Conservation (phyloP, 2,888 invertebrate species). For the Schrankia costaestrigalis region DNA sequence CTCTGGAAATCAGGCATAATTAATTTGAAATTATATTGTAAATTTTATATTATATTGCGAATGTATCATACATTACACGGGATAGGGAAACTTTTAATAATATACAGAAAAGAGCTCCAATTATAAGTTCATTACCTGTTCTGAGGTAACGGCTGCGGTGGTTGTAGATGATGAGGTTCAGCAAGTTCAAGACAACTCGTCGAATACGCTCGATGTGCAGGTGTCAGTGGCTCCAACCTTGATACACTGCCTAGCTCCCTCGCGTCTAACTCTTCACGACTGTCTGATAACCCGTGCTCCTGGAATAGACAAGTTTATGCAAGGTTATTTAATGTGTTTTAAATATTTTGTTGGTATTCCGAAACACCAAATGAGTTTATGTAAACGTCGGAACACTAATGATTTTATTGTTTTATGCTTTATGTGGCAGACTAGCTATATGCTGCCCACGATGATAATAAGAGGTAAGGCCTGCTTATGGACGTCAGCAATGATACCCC, state of each 20-base stretch:
- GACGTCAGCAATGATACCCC: too few species aligned
- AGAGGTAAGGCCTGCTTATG: too few species aligned
- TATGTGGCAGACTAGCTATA: too few species aligned
- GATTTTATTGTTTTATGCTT: too few species aligned
- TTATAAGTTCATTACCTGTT: slow-evolving; percentile 33
- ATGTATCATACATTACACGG: too few species aligned
- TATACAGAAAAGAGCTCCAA: neutral
- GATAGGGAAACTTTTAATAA: neutral
- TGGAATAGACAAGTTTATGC: too few species aligned
- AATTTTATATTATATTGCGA: too few species aligned
- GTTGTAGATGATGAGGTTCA: slow-evolving; percentile 41
- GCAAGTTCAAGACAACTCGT: slow-evolving; percentile 83
- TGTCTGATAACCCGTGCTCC: slow-evolving; percentile 69
- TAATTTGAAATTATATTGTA: neutral
- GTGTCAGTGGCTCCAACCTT: slow-evolving; percentile 55
- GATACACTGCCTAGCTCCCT: slow-evolving; percentile 40
- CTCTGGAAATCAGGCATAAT: slow-evolving; percentile 67
- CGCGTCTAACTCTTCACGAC: slow-evolving; percentile 63
- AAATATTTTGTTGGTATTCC: too few species aligned
- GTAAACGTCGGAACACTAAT: too few species aligned
- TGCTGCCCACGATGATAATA: too few species aligned
- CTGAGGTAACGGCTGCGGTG: slow-evolving; percentile 35
- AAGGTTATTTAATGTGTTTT: too few species aligned
- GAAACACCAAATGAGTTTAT: too few species aligned
- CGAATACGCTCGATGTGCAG: slow-evolving; percentile 81